These are phyloP conservation scores for Patiria miniata DNA, from an alignment of 35 echinoderm and acorn worm genomes.

Conservation along the genomic window DNA sequence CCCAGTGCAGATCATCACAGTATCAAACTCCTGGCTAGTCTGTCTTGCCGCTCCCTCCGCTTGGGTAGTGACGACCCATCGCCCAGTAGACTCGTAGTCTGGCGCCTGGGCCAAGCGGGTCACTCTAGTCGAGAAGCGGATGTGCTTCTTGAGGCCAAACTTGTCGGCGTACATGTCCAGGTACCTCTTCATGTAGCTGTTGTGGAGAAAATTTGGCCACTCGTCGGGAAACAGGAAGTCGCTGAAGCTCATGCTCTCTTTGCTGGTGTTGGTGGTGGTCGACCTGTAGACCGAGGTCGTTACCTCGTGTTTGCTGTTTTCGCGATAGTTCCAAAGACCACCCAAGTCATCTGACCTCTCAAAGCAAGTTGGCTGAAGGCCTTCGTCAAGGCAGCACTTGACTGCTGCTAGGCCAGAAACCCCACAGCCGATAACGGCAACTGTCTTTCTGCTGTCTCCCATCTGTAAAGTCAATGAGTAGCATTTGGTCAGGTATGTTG, in stretches of 20 bases:
- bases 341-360: slow-evolving; percentile 78
- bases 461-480: no score
- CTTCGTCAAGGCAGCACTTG: slow-evolving; percentile 86
- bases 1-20: slow-evolving; percentile 84
- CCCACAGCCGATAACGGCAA: slow-evolving; percentile 78
- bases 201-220: slow-evolving; percentile 58
- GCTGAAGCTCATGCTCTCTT: slow-evolving; percentile 77
- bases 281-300: slow-evolving; percentile 38
- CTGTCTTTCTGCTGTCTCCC: slow-evolving; percentile 14
- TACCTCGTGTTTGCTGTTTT: slow-evolving; percentile 31
- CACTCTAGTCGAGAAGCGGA: slow-evolving; percentile 65
- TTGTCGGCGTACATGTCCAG: slow-evolving; percentile 73
- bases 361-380: slow-evolving; percentile 84
- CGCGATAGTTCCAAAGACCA: slow-evolving; percentile 81
- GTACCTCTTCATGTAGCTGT: slow-evolving; percentile 44
- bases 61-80: slow-evolving; percentile 68
- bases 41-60: neutral
- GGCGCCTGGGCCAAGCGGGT: slow-evolving; percentile 37
- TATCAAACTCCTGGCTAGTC: slow-evolving; percentile 60
- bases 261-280: slow-evolving; percentile 71
- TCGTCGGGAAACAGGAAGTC: slow-evolving; percentile 87
- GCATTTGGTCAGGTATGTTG: no score
- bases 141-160: slow-evolving; percentile 62
- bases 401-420: slow-evolving; percentile 75
- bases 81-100: slow-evolving; percentile 60